Conservation (phyloP, 1,140 invertebrate species). For the Lepidurus couesii region DNA sequence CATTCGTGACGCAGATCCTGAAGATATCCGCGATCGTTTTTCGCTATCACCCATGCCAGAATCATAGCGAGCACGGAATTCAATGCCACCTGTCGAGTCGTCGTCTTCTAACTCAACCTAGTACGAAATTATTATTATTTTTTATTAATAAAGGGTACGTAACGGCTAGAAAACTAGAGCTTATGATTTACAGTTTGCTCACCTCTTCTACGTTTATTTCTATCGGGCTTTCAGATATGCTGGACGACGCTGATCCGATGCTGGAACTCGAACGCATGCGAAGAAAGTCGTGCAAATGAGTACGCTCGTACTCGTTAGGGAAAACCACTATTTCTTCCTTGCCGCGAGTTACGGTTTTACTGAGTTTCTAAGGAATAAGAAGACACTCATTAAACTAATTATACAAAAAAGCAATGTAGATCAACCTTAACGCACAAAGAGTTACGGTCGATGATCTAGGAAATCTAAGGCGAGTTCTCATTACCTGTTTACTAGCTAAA, state of each 20-base stretch:
- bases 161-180: not conserved
- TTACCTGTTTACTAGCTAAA: constrained; percentile 17
- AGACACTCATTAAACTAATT: not conserved
- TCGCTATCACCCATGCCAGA: constrained; percentile 40
- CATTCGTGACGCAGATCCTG: constrained; percentile 30
- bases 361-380: constrained; percentile 35
- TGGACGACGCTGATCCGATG: constrained; percentile 32
- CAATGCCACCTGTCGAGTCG: constrained; percentile 40
- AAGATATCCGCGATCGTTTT: constrained; percentile 32
- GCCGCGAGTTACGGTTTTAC: constrained; percentile 44
- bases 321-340: constrained; percentile 46
- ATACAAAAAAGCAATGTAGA: not conserved
- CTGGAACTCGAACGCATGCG: constrained; percentile 39
- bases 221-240: constrained; percentile 29
- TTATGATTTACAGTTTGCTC: not conserved
- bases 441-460: not conserved
- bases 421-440: not conserved
- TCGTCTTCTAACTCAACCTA: constrained; percentile 33
- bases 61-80: constrained; percentile 41
- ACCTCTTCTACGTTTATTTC: constrained; percentile 34
- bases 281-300: constrained; percentile 41
- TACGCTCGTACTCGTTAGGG: constrained; percentile 42
- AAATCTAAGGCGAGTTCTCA: not conserved
- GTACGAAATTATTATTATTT: not conserved
- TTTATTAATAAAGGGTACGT: not conserved